These are phyloP conservation scores for Mythimna pallens DNA, from an alignment of 2,888 invertebrate species.

Conservation along the genomic window DNA sequence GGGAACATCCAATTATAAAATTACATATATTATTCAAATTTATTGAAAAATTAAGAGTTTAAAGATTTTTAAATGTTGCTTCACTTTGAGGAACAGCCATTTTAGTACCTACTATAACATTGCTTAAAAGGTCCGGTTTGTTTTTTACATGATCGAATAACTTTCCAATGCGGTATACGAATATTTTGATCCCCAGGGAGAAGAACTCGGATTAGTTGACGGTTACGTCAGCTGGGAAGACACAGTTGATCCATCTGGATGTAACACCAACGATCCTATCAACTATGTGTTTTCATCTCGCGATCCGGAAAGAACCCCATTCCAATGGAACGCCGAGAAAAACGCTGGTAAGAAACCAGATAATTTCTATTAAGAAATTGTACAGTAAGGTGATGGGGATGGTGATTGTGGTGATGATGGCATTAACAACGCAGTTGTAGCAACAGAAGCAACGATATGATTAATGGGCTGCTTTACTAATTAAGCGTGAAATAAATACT, in stretches of 20 bases:
- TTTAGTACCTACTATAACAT: neutral
- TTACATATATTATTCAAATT: neutral
- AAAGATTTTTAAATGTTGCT: neutral
- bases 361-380: too few relatives aligned
- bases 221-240: slow-evolving; percentile 92
- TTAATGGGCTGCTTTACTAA: neutral
- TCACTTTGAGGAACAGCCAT: neutral
- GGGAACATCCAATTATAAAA: neutral
- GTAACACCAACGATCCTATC: slow-evolving; percentile 92
- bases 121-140: neutral
- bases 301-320: slow-evolving; percentile 92
- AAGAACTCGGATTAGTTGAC: slow-evolving; percentile 95
- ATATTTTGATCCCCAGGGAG: slow-evolving; percentile 90
- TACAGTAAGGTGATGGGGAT: neutral
- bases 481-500: neutral
- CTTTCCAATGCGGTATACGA: neutral
- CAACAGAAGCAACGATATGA: neutral
- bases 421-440: neutral
- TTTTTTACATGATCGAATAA: neutral
- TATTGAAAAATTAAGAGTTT: too few relatives aligned
- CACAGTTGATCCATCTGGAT: slow-evolving; percentile 92
- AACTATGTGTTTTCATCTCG: slow-evolving; percentile 91
- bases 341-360: slow-evolving; percentile 83
- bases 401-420: neutral
- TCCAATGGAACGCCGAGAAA: slow-evolving; percentile 91